Evolutionary conservation across 2,888 invertebrate species (phyloP).

Genomic region (Amorpha juglandis): DNA sequence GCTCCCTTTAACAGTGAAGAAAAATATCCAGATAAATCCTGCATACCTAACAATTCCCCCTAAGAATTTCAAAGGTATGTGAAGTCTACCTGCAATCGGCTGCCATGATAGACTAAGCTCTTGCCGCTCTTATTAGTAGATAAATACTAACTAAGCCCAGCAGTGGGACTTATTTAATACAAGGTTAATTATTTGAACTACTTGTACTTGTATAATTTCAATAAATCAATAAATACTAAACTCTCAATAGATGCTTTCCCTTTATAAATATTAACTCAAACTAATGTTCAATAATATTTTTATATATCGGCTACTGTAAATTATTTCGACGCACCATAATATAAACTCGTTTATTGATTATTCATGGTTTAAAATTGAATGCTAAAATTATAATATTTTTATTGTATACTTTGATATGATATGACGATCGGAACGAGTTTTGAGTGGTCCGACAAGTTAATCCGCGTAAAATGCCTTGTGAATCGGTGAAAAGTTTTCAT

Average conservation of each 20-base stretch:
- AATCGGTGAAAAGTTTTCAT: conserved; percentile 36
- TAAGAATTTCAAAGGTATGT: no score
- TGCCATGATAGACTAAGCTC: no score
- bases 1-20: no score
- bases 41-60: no score
- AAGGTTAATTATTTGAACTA: no score
- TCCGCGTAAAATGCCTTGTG: conserved; percentile 38
- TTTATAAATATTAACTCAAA: conserved; percentile 43
- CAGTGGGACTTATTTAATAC: no score
- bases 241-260: conserved; percentile 27
- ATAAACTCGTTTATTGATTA: conserved; percentile 57
- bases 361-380: conserved; percentile 55
- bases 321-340: conserved; percentile 42
- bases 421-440: conserved; percentile 31
- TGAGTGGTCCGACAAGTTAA: conserved; percentile 35
- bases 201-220: neutral
- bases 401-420: conserved; percentile 40
- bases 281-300: conserved; percentile 42
- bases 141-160: no score
- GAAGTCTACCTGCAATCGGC: no score
- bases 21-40: no score
- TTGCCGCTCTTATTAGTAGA: no score
- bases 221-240: neutral
- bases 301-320: conserved; percentile 49
- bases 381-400: conserved; percentile 47